Evolutionary conservation across 37 sponge, comb jelly and placozoan genomes (phyloP).

Genomic region (Beroe ovata): DNA sequence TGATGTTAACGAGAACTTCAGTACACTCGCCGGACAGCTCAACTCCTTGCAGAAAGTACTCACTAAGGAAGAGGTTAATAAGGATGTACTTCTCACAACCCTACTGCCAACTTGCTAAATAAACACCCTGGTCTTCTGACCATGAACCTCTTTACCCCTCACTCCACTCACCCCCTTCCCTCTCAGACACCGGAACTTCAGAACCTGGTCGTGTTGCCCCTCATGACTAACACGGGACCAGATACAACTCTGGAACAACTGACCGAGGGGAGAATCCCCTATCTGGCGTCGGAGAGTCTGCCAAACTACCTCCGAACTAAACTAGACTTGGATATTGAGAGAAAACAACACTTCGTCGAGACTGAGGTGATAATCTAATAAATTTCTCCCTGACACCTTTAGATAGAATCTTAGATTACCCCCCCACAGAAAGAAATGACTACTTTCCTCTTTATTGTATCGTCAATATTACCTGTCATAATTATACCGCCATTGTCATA

Average conservation of each 20-base stretch:
- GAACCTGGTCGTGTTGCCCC: slow-evolving; percentile 47
- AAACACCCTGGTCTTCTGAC: no score
- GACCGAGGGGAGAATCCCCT: slow-evolving; percentile 38
- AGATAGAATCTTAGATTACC: no score
- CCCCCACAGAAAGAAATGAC: no score
- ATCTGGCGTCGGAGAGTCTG: slow-evolving; percentile 28
- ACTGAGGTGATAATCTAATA: no score
- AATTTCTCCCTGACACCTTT: no score
- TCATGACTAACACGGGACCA: slow-evolving; percentile 25
- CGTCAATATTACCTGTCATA: no score
- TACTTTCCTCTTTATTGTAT: no score
- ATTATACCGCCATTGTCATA: no score
- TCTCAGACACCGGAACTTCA: slow-evolving; percentile 54
- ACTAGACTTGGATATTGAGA: slow-evolving; percentile 57
- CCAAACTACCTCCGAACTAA: slow-evolving; percentile 66
- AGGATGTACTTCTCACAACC: no score
- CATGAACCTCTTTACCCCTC: no score
- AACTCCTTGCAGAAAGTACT: slow-evolving; percentile 48
- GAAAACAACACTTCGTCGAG: slow-evolving; percentile 4
- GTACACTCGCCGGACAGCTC: slow-evolving; percentile 58
- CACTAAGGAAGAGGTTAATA: slow-evolving; percentile 58
- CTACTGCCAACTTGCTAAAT: no score
- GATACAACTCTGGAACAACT: slow-evolving; percentile 58
- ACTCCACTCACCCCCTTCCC: background rate
- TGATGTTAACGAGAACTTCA: slow-evolving; percentile 65